Evolutionary conservation across 37 sponge, comb jelly and placozoan genomes (phyloP).

Genomic region (Amphimedon queenslandica): DNA sequence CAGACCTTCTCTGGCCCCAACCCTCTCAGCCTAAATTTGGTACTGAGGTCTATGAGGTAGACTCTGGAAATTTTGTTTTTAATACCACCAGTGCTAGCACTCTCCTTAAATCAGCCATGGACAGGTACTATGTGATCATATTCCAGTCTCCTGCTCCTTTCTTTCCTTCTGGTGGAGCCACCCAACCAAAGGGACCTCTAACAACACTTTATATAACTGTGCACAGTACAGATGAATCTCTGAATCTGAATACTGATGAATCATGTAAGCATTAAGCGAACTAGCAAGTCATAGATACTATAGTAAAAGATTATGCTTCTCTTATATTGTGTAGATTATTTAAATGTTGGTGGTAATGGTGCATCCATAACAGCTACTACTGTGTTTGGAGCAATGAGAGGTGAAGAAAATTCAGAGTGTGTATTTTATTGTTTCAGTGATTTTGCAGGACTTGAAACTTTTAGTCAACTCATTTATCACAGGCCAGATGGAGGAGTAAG

Average conservation of each 20-base stretch:
- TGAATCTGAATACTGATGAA: conserved; percentile 53
- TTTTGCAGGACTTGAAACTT: conserved; percentile 84
- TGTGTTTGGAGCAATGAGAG: too few species aligned
- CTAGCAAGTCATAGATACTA: too few species aligned
- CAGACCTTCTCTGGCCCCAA: conserved; percentile 51
- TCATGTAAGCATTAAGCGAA: too few species aligned
- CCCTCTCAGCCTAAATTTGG: conserved; percentile 11
- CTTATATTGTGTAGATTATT: too few species aligned
- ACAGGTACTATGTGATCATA: conserved; percentile 47
- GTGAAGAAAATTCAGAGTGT: too few species aligned
- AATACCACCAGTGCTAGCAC: conserved; percentile 21
- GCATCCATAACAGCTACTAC: too few species aligned
- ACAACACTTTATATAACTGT: conserved; percentile 29
- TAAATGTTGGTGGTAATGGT: too few species aligned
- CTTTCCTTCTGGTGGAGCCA: conserved; percentile 8
- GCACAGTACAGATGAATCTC: conserved; percentile 18
- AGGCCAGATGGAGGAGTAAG: conserved; percentile 31
- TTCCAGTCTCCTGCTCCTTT: conserved; percentile 46
- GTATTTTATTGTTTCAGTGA: too few species aligned
- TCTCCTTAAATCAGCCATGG: conserved; percentile 49
- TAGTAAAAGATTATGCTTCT: too few species aligned
- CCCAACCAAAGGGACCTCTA: neutral
- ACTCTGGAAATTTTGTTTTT: conserved; percentile 44
- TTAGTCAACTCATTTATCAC: conserved; percentile 76
- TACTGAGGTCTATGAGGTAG: conserved; percentile 11